Evolutionary conservation across 2,797 vertebrate species (phyloP).

Genomic region (Cossypha niveicapilla): DNA sequence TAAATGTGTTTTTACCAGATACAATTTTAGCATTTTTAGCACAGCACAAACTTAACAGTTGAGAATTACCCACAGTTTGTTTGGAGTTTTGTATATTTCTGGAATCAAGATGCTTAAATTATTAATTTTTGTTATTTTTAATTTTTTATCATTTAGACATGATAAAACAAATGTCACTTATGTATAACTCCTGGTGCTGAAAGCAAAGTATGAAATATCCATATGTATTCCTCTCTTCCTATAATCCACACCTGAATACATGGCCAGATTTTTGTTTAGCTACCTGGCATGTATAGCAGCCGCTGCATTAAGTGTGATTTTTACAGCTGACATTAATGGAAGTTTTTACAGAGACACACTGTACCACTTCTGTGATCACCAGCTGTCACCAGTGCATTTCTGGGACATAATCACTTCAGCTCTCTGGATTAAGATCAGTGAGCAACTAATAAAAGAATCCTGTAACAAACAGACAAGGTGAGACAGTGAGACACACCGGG

Average conservation of each 20-base stretch:
- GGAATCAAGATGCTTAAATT: background rate
- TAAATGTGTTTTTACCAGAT: background rate
- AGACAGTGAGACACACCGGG: slow-evolving; percentile 64
- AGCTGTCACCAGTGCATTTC: slow-evolving; percentile 54
- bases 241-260: background rate
- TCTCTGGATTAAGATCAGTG: slow-evolving; percentile 70
- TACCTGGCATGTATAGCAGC: background rate
- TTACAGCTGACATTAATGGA: slow-evolving; percentile 17
- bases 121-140: background rate
- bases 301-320: background rate
- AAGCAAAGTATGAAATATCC: background rate
- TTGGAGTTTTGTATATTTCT: background rate
- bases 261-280: background rate
- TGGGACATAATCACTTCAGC: slow-evolving; percentile 59
- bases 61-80: background rate
- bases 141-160: background rate
- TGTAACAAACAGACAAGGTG: slow-evolving; percentile 64
- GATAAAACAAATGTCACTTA: background rate
- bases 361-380: slow-evolving; percentile 32
- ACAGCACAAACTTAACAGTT: background rate
- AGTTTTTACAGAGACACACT: slow-evolving; percentile 30
- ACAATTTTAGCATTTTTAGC: background rate
- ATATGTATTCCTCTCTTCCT: background rate
- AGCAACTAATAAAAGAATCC: slow-evolving; percentile 69
- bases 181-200: background rate